These are phyloP conservation scores for Deilephila porcellus DNA, from an alignment of 2,888 invertebrate genomes.

Conservation along the genomic window DNA sequence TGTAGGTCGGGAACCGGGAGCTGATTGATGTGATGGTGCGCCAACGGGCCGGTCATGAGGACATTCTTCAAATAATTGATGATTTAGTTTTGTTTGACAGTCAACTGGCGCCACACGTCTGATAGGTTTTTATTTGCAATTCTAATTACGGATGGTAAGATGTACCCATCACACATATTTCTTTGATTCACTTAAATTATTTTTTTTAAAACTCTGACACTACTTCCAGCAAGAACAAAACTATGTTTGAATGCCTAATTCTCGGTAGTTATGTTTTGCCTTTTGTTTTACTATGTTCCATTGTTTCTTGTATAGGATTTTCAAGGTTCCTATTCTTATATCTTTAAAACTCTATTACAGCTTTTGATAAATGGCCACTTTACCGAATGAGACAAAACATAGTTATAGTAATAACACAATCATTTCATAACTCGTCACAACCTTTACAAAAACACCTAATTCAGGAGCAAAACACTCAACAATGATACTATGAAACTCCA, in stretches of 20 bases:
- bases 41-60: not conserved
- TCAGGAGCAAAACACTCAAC: not conserved
- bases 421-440: too few relatives aligned
- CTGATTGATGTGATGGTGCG: not conserved
- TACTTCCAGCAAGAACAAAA: too few relatives aligned
- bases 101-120: not conserved
- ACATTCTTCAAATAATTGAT: not conserved
- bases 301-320: too few relatives aligned
- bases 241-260: too few relatives aligned
- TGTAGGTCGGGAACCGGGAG: conserved; percentile 16
- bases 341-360: too few relatives aligned
- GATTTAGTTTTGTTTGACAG: not conserved
- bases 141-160: not conserved
- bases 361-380: too few relatives aligned
- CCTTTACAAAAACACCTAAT: too few relatives aligned
- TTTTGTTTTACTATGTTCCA: too few relatives aligned
- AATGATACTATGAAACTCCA: not conserved
- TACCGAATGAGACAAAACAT: too few relatives aligned
- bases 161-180: not conserved
- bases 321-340: too few relatives aligned
- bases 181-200: not conserved
- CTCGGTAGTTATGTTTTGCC: too few relatives aligned
- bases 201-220: not conserved
- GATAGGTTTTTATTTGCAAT: not conserved
- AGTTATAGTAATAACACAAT: too few relatives aligned